A percentile compares a stretch with the other conserved stretches of the same genome.
phyloP scores from a whole-genome alignment of 2,888 invertebrate genomes.

The Sepioteuthis lessoniana region DNA sequence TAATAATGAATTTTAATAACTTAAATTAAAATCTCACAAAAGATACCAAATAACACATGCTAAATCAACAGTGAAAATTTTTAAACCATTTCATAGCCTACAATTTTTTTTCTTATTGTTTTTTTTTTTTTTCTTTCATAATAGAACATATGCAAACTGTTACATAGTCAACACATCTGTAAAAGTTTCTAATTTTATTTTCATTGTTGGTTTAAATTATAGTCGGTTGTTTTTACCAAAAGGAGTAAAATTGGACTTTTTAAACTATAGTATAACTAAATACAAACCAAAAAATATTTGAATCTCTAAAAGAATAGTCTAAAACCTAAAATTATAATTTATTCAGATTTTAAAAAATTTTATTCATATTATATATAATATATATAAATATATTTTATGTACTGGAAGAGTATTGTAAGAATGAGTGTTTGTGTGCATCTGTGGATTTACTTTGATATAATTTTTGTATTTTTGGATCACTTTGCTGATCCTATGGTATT shows the following conservation, averaged over 20 bases:
- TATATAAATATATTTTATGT: conserved; percentile 16
- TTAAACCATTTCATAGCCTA: not conserved
- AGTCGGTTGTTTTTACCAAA: not conserved
- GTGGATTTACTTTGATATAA: not conserved
- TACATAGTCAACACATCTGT: too few relatives aligned
- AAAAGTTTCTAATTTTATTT: not conserved
- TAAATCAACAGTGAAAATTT: not conserved
- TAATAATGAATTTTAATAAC: not conserved
- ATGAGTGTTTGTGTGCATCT: not conserved
- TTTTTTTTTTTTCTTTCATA: not conserved
- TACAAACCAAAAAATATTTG: not conserved
- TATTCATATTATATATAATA: conserved; percentile 6
- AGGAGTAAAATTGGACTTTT: not conserved
- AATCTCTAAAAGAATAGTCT: not conserved
- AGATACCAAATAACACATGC: not conserved
- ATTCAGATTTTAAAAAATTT: not conserved
- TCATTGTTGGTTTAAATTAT: not conserved
- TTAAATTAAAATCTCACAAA: too few relatives aligned
- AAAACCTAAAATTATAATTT: conserved; percentile 12
- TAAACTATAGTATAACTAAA: not conserved
- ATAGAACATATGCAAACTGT: too few relatives aligned
- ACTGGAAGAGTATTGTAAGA: not conserved
- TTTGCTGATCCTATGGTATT: not conserved
- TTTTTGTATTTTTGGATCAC: not conserved
- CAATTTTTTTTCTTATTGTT: not conserved